Evolutionary conservation across 1,140 invertebrate species (phyloP).

Genomic region (Apis dorsata): DNA sequence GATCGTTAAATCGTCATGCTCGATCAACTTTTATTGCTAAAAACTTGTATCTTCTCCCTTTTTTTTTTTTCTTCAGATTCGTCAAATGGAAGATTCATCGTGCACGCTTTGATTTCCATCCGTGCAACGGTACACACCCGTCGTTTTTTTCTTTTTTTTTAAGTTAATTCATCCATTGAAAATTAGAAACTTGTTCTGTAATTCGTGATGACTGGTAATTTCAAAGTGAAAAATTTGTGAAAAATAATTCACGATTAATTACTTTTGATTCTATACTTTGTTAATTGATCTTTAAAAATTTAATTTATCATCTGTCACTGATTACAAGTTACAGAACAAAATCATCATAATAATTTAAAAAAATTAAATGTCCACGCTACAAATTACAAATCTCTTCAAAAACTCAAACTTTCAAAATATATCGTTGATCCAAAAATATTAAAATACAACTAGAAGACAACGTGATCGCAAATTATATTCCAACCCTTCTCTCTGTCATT

Average conservation of each 20-base stretch:
- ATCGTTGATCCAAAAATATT: too few relatives aligned
- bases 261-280: too few relatives aligned
- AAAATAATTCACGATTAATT: neutral
- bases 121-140: neutral
- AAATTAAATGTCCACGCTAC: too few relatives aligned
- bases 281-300: too few relatives aligned
- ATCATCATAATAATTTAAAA: too few relatives aligned
- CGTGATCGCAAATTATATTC: too few relatives aligned
- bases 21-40: neutral
- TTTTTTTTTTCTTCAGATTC: neutral
- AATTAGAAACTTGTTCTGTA: neutral
- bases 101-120: neutral
- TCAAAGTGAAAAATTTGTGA: neutral
- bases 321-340: too few relatives aligned
- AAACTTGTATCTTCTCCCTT: neutral
- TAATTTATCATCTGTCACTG: too few relatives aligned
- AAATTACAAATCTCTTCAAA: too few relatives aligned
- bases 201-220: too few relatives aligned
- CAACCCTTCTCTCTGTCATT: neutral
- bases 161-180: constrained; percentile 10
- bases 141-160: constrained; percentile 6
- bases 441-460: too few relatives aligned
- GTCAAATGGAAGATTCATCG: neutral
- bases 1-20: neutral
- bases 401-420: too few relatives aligned